Evolutionary conservation across 2,888 invertebrate species (phyloP).

Genomic region (Dryocosmus kuriphilus): DNA sequence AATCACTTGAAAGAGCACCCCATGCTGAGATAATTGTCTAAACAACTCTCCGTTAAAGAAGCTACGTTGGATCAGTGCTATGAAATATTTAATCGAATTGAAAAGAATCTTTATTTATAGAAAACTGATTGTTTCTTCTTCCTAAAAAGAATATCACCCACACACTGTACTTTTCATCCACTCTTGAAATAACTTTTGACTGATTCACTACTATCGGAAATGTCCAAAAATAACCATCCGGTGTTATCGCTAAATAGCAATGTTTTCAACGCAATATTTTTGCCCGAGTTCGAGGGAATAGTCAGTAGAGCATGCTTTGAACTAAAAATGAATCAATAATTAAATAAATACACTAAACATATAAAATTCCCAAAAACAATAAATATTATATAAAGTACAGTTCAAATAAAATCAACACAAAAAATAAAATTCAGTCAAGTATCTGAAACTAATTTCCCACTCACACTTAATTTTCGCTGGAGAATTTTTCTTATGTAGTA

Average conservation of each 20-base stretch:
- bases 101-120: neutral
- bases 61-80: neutral
- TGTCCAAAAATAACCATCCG: neutral
- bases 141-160: neutral
- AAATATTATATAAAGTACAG: no score
- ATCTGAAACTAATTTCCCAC: no score
- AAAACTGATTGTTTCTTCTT: neutral
- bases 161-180: neutral
- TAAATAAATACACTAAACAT: no score
- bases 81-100: neutral
- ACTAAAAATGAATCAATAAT: no score
- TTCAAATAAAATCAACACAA: no score
- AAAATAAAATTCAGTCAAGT: no score
- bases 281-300: neutral
- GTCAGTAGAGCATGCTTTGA: no score
- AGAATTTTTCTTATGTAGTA: neutral
- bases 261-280: neutral
- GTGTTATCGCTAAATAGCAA: neutral
- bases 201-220: conserved; percentile 2
- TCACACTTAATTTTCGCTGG: neutral
- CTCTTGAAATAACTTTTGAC: neutral
- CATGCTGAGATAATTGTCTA: neutral
- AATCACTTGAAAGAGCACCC: neutral
- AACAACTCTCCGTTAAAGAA: neutral
- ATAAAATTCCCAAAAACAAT: no score